Evolutionary conservation across 1,140 invertebrate genomes (phyloP), one percentile per base, ranked within the genome.

Genomic region (Notospermus geniculatus): DNA sequence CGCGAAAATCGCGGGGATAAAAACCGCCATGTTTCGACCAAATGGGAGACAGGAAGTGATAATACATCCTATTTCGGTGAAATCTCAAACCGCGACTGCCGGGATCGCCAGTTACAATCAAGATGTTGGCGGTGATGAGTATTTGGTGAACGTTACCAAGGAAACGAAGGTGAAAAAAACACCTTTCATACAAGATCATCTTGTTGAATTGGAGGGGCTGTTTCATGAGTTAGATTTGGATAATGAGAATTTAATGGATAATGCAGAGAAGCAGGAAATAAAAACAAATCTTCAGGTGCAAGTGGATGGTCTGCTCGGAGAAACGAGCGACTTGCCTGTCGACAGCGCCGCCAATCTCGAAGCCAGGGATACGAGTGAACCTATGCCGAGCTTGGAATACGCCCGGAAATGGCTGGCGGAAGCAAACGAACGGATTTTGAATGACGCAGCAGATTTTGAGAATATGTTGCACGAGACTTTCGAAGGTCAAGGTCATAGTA

Each of bases 161-260:
- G 46, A 50, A 27, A 50, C 23, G 23, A 27, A 32, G 7, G 23
- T 28, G 11, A 57, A 57, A 41, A 17, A 57, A 11, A 53, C 25
- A 25, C 23, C 63, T 15, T 41, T 36, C 19, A 61, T 64, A 17
- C 22, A 41, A n/a, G 63, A 64, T 46, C 50, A 22, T 19, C 30
- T 64, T 22, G 60, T 50, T 17, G 63, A 64, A 23, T 41, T 64
- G 19, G 63, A 64, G 46, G 50, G 50, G 9, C 23, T 58, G 5
- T 64, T 54, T 46, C 58, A 62, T 19, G 30, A 46, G 4, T 39
- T 63, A 17, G 62, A 59, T 36, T 45, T 59, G 2, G 57, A 63
- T 39, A 43, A 63, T 36, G 62, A 63, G 17, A 15, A 22, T 27
- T 17, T 59, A 27, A 2, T 59, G 1, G 62, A 50, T 19, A 19